These are phyloP conservation scores for Hydrolagus affinis DNA, from an alignment of 2,113 vertebrate genomes.

Conservation along the genomic window DNA sequence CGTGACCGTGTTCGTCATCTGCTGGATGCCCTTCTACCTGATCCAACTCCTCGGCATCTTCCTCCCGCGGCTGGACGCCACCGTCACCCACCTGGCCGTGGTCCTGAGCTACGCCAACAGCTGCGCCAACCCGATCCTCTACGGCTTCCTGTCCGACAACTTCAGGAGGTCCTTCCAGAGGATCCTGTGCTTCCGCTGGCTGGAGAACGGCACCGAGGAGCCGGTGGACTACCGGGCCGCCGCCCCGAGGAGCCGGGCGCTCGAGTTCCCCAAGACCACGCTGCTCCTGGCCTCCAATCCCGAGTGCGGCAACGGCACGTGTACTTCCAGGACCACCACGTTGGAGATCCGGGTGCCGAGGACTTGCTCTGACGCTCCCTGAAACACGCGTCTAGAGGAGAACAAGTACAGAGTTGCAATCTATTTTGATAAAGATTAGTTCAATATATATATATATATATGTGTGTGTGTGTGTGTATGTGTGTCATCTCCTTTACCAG, in stretches of 20 bases:
- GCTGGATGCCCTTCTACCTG: slow-evolving; percentile 33
- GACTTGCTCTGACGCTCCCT: background rate
- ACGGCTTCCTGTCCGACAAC: slow-evolving; percentile 87
- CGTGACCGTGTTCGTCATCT: slow-evolving; percentile 23
- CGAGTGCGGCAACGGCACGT: slow-evolving; percentile 40
- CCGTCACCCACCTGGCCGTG: slow-evolving; percentile 11
- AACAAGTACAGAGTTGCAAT: background rate
- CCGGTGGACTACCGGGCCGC: slow-evolving; percentile 49
- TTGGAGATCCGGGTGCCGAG: slow-evolving; percentile 39
- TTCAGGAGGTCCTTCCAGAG: slow-evolving; percentile 86
- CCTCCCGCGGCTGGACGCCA: background rate
- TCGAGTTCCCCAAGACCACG: slow-evolving; percentile 49
- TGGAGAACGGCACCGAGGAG: slow-evolving; percentile 47
- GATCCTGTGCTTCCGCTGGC: slow-evolving; percentile 57
- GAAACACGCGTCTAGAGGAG: too few relatives aligned
- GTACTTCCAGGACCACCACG: slow-evolving; percentile 46
- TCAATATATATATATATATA: too few relatives aligned
- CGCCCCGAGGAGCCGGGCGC: slow-evolving; percentile 36
- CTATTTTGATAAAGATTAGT: background rate
- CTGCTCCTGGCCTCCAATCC: slow-evolving; percentile 42
- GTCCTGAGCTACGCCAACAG: slow-evolving; percentile 37
- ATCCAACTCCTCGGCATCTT: slow-evolving; percentile 9
- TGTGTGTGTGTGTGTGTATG: background rate
- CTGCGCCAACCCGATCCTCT: slow-evolving; percentile 67
- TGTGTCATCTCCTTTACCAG: too few relatives aligned